phyloP scores from a whole-genome alignment of 2,888 invertebrate genomes.

The Plebejus argus region DNA sequence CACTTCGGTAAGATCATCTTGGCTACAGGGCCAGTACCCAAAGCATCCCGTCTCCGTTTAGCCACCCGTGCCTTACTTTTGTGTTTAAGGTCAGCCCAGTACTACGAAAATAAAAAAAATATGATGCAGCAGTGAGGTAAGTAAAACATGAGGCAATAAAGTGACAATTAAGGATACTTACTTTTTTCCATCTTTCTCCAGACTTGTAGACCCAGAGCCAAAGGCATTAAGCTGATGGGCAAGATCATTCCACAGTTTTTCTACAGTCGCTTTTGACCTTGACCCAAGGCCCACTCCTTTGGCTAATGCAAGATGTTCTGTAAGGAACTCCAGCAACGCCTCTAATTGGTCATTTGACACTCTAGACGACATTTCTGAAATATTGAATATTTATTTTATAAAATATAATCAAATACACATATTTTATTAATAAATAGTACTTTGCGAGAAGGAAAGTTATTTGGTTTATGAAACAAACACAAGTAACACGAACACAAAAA shows the following conservation, averaged over 20 bases:
- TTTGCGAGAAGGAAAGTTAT: not conserved
- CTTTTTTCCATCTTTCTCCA: conserved; percentile 22
- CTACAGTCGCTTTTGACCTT: too few relatives aligned
- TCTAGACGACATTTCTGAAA: conserved; percentile 21
- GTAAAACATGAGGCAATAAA: not conserved
- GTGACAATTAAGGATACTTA: not conserved
- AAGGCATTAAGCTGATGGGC: not conserved
- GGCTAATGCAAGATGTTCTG: too few relatives aligned
- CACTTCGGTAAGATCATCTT: too few relatives aligned
- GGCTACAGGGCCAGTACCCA: not conserved
- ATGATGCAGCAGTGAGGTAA: not conserved
- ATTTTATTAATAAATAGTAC: conserved; percentile 5
- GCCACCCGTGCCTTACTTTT: not conserved
- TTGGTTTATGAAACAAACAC: not conserved
- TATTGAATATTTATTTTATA: not conserved
- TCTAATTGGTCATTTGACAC: conserved; percentile 24
- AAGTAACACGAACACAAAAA: too few relatives aligned
- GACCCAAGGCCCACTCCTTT: too few relatives aligned
- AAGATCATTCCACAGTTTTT: conserved; percentile 8
- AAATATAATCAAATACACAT: not conserved
- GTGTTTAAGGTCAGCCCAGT: conserved; percentile 18
- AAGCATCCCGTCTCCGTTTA: conserved; percentile 4
- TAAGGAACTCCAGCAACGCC: too few relatives aligned
- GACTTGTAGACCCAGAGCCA: conserved; percentile 2
- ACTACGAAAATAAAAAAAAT: not conserved